These are phyloP conservation scores for Rhaphigaster nebulosa DNA, from an alignment of 2,888 invertebrate species.

Conservation along the genomic window DNA sequence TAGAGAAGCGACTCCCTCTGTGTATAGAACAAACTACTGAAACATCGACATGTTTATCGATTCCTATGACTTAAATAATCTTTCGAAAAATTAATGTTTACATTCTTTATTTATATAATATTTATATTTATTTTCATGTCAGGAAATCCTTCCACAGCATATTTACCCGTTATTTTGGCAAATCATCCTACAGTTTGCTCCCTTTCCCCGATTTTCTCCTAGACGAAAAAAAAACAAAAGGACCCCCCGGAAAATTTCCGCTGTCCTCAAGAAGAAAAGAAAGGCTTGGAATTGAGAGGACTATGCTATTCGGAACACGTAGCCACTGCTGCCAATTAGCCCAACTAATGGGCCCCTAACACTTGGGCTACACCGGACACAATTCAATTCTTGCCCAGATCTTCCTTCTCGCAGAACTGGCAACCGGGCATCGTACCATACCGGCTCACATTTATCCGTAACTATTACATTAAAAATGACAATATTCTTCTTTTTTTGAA, in stretches of 20 bases:
- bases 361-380: conserved; percentile 39
- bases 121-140: too few species aligned
- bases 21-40: too few species aligned
- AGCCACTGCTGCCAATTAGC: conserved; percentile 34
- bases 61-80: too few species aligned
- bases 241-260: background rate
- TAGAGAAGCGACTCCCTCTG: too few species aligned
- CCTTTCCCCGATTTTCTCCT: background rate
- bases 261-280: conserved; percentile 2
- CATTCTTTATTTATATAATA: too few species aligned
- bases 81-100: too few species aligned
- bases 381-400: conserved; percentile 15
- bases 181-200: background rate
- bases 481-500: background rate
- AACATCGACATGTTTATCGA: too few species aligned
- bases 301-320: conserved; percentile 14
- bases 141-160: too few species aligned
- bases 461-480: background rate
- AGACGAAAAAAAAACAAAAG: background rate
- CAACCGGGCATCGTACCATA: background rate
- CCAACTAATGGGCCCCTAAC: conserved; percentile 38
- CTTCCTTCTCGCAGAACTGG: background rate
- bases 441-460: too few species aligned
- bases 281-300: background rate
- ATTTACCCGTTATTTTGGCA: too few species aligned